phyloP scores from a whole-genome alignment of 1,140 invertebrate genomes.

The Formica selysi region DNA sequence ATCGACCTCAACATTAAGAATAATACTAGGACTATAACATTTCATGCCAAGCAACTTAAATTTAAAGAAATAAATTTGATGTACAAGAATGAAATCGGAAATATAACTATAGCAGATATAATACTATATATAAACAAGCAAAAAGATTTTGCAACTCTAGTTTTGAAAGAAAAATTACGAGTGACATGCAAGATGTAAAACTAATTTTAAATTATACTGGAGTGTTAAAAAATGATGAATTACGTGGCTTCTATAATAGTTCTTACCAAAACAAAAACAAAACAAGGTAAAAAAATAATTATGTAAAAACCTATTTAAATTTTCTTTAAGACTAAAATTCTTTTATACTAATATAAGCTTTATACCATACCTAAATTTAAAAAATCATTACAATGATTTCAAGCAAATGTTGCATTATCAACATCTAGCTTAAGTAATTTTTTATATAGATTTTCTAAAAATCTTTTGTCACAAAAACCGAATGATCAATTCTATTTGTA shows the following conservation, averaged over 20 bases:
- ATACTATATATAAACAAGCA: no score
- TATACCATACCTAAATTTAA: not conserved
- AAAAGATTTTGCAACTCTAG: conserved; percentile 33
- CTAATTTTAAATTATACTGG: conserved; percentile 58
- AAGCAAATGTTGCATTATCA: not conserved
- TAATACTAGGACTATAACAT: conserved; percentile 14
- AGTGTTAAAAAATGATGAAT: conserved; percentile 49
- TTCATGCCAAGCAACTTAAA: conserved; percentile 72
- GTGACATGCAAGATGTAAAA: not conserved
- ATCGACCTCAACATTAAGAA: conserved; percentile 48
- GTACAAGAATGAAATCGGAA: accelerated
- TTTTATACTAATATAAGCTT: not conserved
- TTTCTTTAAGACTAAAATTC: not conserved
- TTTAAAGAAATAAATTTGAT: not conserved
- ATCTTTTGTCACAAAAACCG: not conserved
- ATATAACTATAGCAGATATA: not conserved
- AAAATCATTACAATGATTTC: not conserved
- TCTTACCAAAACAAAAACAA: conserved; percentile 56
- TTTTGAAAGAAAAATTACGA: not conserved
- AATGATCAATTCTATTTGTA: not conserved
- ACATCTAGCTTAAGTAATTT: not conserved
- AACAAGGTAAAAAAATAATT: conserved; percentile 61
- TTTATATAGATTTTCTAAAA: not conserved
- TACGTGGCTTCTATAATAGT: conserved; percentile 72
- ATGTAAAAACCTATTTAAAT: not conserved